Evolutionary conservation across 2,888 invertebrate genomes (phyloP), one percentile per base, ranked within the genome.

Genomic region (Blastobasis lacticolella): DNA sequence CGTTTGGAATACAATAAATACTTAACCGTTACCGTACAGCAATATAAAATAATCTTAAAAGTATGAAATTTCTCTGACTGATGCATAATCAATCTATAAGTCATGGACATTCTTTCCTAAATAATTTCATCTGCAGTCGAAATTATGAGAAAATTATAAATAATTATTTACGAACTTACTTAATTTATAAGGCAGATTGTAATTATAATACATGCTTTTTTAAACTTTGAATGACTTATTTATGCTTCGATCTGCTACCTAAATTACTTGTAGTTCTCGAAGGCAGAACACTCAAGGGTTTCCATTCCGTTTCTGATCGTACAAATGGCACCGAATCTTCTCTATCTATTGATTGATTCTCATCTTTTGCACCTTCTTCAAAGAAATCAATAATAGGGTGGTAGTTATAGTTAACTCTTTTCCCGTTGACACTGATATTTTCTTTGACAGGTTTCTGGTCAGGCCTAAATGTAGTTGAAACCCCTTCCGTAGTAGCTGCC

Each of bases 371-470:
- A 38, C 71, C 74, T 49, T 84, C 86, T 58, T 90, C 91, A 71
- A 94, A 94, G 71, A 94, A 95, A 67, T 94, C 94, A 60, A 94
- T 94, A 48, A 95, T 95, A 1, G 94, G 94, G 76, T 95, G 95
- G 65, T 95, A 95, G 69, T 92, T 94, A 69, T 94, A 95, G 79
- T 95, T 95, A 45, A 94, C 90, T 65, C 92, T 89, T 66, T 91
- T 89, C 10, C 75, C 75, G 53, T 74, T 78, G 0, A 69, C 59
- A 23, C 65, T 63, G 10, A 67, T 66, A 48, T 71, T 71, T 49
- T 81, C 76, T 46, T 69, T 72, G 4, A 58, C 55, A 41, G 63
- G 66, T 49, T 60, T 64, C 54, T 67, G 69, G 54, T 62, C 57
- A 23, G 71, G 59, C 50, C 59, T 72, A 8, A 63, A 58, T 10